phyloP scores from a whole-genome alignment of 1,140 invertebrate genomes.

The Zeugodacus cucurbitae region DNA sequence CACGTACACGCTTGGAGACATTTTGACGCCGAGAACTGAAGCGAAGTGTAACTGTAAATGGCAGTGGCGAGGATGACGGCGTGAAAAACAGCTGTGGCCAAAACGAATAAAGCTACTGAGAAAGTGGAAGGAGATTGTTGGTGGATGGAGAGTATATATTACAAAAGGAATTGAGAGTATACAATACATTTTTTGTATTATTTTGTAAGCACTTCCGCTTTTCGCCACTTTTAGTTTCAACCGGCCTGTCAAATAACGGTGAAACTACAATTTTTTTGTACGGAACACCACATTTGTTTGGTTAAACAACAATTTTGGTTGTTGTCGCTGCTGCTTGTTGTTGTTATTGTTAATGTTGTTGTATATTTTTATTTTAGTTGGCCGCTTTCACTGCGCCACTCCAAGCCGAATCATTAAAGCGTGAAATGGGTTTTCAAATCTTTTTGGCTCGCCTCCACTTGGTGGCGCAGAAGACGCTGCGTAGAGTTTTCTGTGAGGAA shows the following conservation, averaged over 20 bases:
- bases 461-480: not conserved
- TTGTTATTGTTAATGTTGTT: constrained; percentile 13
- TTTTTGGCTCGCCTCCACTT: not conserved
- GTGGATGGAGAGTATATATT: not conserved
- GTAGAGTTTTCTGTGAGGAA: not conserved
- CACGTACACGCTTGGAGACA: not conserved
- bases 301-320: not conserved
- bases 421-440: constrained; percentile 35
- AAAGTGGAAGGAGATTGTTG: not conserved
- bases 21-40: not conserved
- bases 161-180: no score
- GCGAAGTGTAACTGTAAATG: not conserved
- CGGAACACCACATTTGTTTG: not conserved
- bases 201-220: not conserved
- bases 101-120: not conserved
- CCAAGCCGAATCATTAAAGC: constrained; percentile 11
- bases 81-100: constrained; percentile 5
- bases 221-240: constrained; percentile 22
- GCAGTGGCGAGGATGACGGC: not conserved
- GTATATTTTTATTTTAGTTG: not conserved
- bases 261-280: not conserved
- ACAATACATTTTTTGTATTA: no score
- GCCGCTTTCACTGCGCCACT: not conserved
- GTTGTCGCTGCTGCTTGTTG: not conserved
- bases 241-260: constrained; percentile 28